Evolutionary conservation across 2,888 invertebrate genomes (phyloP).

Genomic region (Hedychridium roseum): DNA sequence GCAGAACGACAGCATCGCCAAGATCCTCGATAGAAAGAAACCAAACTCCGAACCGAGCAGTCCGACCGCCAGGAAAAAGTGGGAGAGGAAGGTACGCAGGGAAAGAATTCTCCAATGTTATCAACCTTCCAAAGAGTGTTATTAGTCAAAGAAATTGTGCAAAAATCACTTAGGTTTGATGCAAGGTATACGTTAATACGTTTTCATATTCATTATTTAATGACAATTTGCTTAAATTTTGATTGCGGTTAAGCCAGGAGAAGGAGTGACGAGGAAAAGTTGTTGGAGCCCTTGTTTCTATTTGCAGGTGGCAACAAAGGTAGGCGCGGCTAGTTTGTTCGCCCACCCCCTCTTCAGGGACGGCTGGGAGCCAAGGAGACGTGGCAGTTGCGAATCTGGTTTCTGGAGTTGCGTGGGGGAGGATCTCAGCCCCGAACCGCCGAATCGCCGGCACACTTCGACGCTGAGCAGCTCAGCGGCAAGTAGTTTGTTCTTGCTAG

Average conservation of each 20-base stretch:
- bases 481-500: constrained; percentile 68
- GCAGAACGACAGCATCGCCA: constrained; percentile 58
- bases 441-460: constrained; percentile 59
- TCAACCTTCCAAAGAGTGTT: too few species aligned
- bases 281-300: background rate
- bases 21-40: constrained; percentile 58
- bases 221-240: too few species aligned
- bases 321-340: constrained; percentile 69
- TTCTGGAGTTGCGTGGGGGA: constrained; percentile 89
- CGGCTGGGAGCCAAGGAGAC: constrained; percentile 68
- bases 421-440: constrained; percentile 69
- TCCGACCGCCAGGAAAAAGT: constrained; percentile 60
- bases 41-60: constrained; percentile 61
- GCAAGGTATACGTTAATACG: too few species aligned
- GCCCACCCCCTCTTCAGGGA: constrained; percentile 68
- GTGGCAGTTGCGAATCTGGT: constrained; percentile 89
- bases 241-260: too few species aligned
- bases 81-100: constrained; percentile 61
- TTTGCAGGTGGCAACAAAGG: constrained; percentile 60
- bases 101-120: too few species aligned
- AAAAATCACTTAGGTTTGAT: too few species aligned
- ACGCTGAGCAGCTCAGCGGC: constrained; percentile 65
- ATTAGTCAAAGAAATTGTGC: too few species aligned
- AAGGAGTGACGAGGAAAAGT: too few species aligned
- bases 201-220: too few species aligned